Percentiles rank a stretch among this genome's conserved stretches.
Evolutionary conservation across 2,888 invertebrate genomes (phyloP).

Genomic region (Trichogramma evanescens): DNA sequence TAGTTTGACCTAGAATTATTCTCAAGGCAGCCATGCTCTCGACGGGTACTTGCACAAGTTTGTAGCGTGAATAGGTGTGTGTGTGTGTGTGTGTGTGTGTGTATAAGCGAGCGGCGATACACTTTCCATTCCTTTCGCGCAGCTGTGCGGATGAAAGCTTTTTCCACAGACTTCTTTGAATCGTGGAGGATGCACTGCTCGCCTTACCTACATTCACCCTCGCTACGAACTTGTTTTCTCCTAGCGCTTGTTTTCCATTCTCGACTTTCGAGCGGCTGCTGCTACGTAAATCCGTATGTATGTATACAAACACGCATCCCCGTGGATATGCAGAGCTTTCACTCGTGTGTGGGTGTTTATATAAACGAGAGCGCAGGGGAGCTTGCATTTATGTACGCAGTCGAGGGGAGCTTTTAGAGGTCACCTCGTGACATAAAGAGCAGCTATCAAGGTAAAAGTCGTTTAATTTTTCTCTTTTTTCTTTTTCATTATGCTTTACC

Average conservation of each 20-base stretch:
- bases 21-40: conserved; percentile 7
- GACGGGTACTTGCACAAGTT: conserved; percentile 11
- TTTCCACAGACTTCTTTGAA: background rate
- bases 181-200: background rate
- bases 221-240: conserved; percentile 9
- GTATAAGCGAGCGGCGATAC: background rate
- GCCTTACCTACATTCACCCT: background rate
- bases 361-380: background rate
- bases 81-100: too few relatives aligned
- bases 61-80: too few relatives aligned
- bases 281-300: too few relatives aligned
- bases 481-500: background rate
- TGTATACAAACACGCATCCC: conserved; percentile 1
- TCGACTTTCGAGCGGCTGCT: background rate
- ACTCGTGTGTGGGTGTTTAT: conserved; percentile 8
- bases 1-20: conserved; percentile 32
- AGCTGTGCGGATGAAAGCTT: background rate
- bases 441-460: background rate
- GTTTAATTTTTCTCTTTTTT: background rate
- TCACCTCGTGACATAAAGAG: conserved; percentile 3
- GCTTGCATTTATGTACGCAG: background rate
- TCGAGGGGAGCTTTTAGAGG: conserved; percentile 15
- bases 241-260: conserved; percentile 9
- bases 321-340: background rate
- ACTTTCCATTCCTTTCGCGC: background rate